Evolutionary conservation across 1,140 invertebrate genomes (phyloP).

Genomic region (Paracyclopina nana): DNA sequence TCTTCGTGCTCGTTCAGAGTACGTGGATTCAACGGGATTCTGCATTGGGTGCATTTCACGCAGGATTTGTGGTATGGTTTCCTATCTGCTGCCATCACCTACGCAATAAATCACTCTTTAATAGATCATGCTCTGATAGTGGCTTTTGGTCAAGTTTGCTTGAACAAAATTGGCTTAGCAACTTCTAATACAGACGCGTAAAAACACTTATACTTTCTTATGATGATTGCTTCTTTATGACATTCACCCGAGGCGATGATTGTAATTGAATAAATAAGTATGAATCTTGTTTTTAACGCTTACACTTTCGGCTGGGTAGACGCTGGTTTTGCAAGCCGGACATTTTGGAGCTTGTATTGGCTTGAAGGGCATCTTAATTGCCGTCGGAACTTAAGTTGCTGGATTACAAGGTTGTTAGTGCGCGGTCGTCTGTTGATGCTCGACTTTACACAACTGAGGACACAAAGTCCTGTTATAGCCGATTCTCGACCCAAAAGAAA

Average conservation of each 20-base stretch:
- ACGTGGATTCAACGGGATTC: background rate
- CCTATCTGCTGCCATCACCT: conserved; percentile 14
- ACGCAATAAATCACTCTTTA: background rate
- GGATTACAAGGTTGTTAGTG: no score
- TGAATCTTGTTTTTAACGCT: background rate
- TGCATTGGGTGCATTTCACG: conserved; percentile 7
- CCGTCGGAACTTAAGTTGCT: no score
- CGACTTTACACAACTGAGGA: no score
- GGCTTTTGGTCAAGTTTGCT: background rate
- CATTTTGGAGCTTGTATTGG: conserved; percentile 7
- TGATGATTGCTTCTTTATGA: background rate
- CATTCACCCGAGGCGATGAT: background rate
- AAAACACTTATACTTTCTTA: background rate
- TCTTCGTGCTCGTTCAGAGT: conserved; percentile 14
- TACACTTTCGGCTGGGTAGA: conserved; percentile 15
- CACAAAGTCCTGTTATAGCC: no score
- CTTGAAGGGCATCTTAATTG: no score
- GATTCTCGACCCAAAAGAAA: no score
- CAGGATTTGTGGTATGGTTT: conserved; percentile 9
- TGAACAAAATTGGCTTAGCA: background rate
- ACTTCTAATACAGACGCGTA: background rate
- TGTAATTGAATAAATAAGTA: background rate
- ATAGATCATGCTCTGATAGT: background rate
- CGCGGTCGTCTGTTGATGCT: no score
- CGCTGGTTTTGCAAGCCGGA: conserved; percentile 10